These are phyloP conservation scores for Carettochelys insculpta DNA, from an alignment of 2,113 vertebrate genomes.

Conservation along the genomic window DNA sequence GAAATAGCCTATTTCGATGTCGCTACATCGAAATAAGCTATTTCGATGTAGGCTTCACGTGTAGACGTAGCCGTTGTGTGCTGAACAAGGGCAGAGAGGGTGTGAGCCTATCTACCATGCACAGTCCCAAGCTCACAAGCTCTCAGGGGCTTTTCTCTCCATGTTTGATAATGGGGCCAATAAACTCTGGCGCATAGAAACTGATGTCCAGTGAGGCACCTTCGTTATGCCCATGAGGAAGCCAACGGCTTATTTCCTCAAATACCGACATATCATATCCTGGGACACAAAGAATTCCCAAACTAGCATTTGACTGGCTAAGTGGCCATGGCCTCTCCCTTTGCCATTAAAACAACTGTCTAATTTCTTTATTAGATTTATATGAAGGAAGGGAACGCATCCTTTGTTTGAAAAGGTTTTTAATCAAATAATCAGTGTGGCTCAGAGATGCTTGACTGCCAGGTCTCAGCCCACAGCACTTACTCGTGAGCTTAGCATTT, in stretches of 20 bases:
- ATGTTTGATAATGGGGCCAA: neutral
- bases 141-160: neutral
- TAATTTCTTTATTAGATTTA: neutral
- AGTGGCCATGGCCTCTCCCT: neutral
- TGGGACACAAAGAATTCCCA: neutral
- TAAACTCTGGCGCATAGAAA: neutral
- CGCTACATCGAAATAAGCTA: too few species aligned
- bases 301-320: neutral
- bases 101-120: neutral
- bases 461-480: neutral
- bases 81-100: rapidly evolving
- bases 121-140: neutral
- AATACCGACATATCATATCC: neutral
- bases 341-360: rapidly evolving
- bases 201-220: neutral
- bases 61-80: too few species aligned
- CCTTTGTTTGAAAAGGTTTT: constrained; percentile 7
- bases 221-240: neutral
- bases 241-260: neutral
- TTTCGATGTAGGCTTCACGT: too few species aligned
- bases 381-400: neutral
- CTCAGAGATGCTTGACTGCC: neutral
- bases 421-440: neutral
- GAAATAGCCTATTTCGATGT: too few species aligned
- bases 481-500: rapidly evolving